Conservation (phyloP, 2,797 vertebrate genomes). For the Adrianichthys oophorus region DNA sequence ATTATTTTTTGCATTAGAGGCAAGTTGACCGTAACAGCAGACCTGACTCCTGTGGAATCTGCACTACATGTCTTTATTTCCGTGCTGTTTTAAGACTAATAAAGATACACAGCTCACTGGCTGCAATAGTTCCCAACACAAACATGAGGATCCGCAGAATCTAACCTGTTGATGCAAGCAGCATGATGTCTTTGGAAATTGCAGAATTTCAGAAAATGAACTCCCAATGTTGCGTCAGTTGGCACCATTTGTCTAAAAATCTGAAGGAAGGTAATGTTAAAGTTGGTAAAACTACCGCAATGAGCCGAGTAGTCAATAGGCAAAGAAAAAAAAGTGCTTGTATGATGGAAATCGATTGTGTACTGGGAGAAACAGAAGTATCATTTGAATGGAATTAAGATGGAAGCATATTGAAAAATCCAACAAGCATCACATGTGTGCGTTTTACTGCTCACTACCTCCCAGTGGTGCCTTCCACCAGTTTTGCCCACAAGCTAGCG, state of each 20-base stretch:
- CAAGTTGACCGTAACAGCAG: background rate
- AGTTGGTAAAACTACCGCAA: too few species aligned
- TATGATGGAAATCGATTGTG: too few species aligned
- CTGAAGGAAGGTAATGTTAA: too few species aligned
- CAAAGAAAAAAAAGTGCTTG: too few species aligned
- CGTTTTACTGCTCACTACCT: conserved; percentile 35
- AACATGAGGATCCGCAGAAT: conserved; percentile 3
- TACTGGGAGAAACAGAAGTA: too few species aligned
- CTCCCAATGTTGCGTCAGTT: too few species aligned
- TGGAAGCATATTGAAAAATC: too few species aligned
- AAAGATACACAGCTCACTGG: conserved; percentile 19
- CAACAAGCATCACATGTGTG: conserved; percentile 7
- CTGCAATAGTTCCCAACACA: conserved; percentile 23
- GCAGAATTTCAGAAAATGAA: background rate
- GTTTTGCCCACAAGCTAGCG: conserved; percentile 65
- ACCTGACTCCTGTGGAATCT: conserved; percentile 8
- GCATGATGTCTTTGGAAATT: background rate
- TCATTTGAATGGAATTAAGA: too few species aligned
- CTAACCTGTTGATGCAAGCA: background rate
- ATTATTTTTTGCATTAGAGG: background rate
- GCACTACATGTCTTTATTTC: conserved; percentile 1
- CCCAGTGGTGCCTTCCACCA: conserved; percentile 48
- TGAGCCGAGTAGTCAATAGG: too few species aligned
- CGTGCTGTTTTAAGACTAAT: conserved; percentile 6
- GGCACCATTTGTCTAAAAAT: too few species aligned